These are phyloP conservation scores for Setipinna tenuifilis DNA, from an alignment of 2,797 vertebrate genomes.

Conservation along the genomic window DNA sequence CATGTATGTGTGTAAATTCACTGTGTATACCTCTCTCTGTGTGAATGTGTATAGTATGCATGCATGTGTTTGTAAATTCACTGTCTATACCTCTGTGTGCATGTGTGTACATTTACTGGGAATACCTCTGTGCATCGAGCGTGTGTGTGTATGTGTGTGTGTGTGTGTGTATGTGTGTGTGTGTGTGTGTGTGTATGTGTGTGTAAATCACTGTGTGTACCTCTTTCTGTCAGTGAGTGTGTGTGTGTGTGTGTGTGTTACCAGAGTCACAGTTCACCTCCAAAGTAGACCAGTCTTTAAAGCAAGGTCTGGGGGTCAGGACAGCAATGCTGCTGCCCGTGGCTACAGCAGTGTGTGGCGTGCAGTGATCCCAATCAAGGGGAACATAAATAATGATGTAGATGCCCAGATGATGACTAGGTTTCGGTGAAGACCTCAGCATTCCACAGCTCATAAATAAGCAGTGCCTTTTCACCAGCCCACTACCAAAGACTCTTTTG, in stretches of 20 bases:
- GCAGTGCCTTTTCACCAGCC: constrained; percentile 23
- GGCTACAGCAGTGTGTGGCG: not conserved
- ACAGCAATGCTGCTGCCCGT: not conserved
- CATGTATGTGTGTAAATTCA: too few species aligned
- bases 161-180: too few species aligned
- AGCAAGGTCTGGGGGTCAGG: not conserved
- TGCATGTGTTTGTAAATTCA: not conserved
- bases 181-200: too few species aligned
- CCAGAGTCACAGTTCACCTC: not conserved
- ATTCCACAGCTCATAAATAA: constrained; percentile 35
- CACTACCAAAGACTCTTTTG: constrained; percentile 16
- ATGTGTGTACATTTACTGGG: not conserved
- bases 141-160: too few species aligned
- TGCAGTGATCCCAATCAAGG: not conserved
- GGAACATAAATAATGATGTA: not conserved
- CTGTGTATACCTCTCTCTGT: not conserved
- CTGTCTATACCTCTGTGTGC: not conserved
- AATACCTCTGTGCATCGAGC: too few species aligned
- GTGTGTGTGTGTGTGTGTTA: too few species aligned
- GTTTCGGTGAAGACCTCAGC: constrained; percentile 10
- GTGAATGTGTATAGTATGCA: not conserved
- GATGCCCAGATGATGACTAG: not conserved
- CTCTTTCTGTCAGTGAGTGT: too few species aligned
- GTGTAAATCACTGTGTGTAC: too few species aligned
- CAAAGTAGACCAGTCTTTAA: not conserved